phyloP scores from a whole-genome alignment of 2,113 vertebrate genomes.

The Carassius carassius region DNA sequence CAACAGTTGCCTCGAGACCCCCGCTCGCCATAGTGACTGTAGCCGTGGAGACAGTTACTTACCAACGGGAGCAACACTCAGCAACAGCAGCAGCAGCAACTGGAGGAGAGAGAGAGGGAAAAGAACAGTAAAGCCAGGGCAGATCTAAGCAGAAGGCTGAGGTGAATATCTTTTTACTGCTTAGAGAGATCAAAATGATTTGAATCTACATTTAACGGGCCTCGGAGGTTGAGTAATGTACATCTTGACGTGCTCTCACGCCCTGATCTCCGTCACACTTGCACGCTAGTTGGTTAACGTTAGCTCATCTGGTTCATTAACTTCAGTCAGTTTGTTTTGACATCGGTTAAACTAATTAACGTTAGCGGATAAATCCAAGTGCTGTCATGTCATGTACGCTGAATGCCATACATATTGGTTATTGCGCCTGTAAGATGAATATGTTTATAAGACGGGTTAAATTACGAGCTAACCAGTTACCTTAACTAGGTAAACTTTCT shows the following conservation, averaged over 20 bases:
- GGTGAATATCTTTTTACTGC: slow-evolving; percentile 71
- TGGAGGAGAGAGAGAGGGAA: slow-evolving; percentile 71
- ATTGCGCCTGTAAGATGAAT: neutral
- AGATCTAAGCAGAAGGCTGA: slow-evolving; percentile 72
- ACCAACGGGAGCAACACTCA: slow-evolving; percentile 92
- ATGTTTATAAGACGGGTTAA: neutral
- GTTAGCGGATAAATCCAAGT: neutral
- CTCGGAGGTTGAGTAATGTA: slow-evolving; percentile 11
- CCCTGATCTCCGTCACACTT: slow-evolving; percentile 7
- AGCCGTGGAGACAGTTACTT: slow-evolving; percentile 98
- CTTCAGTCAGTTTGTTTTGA: slow-evolving; percentile 16
- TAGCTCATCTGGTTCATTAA: slow-evolving; percentile 19
- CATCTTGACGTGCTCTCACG: slow-evolving; percentile 23
- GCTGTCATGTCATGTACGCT: neutral
- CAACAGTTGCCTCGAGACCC: slow-evolving; percentile 92
- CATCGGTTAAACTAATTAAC: neutral
- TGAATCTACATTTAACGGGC: neutral
- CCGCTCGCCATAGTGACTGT: slow-evolving; percentile 95
- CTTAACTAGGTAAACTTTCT: slow-evolving; percentile 5
- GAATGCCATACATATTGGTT: neutral
- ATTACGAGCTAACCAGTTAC: slow-evolving; percentile 10
- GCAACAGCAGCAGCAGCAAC: slow-evolving; percentile 80
- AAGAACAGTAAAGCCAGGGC: slow-evolving; percentile 61
- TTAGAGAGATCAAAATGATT: slow-evolving; percentile 45
- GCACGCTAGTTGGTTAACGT: slow-evolving; percentile 33